phyloP scores from a whole-genome alignment of 1,140 invertebrate genomes.

The Chironomus tepperi region DNA sequence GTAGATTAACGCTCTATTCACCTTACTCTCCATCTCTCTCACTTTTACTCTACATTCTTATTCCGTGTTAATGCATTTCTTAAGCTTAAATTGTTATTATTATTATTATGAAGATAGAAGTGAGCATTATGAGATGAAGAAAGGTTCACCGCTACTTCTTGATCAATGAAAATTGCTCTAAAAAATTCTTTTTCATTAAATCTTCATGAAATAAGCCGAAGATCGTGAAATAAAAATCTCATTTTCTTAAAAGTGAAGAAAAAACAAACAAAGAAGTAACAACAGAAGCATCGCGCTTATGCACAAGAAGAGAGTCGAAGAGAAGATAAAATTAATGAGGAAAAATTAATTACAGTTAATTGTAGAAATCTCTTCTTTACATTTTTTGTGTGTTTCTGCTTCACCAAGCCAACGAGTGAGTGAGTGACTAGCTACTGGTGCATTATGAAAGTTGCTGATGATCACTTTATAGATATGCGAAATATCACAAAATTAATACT shows the following conservation, averaged over 20 bases:
- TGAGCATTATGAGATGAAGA: no score
- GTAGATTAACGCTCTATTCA: not conserved
- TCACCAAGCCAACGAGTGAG: not conserved
- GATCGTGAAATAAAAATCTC: not conserved
- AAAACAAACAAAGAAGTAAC: not conserved
- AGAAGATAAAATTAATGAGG: not conserved
- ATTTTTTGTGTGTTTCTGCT: not conserved
- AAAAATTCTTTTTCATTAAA: not conserved
- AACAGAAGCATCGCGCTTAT: no score
- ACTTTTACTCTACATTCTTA: slow-evolving; percentile 3
- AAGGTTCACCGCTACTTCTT: not conserved
- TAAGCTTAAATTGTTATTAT: not conserved
- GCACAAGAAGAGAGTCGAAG: not conserved
- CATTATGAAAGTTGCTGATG: not conserved
- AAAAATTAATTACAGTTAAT: slow-evolving; percentile 24
- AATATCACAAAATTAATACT: slow-evolving; percentile 9
- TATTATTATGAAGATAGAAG: no score
- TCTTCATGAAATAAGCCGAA: not conserved
- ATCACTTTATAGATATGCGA: not conserved
- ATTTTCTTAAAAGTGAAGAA: not conserved
- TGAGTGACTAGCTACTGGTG: not conserved
- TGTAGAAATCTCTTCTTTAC: slow-evolving; percentile 11
- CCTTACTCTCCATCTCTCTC: not conserved
- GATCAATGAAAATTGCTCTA: slow-evolving; percentile 7
- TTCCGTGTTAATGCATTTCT: not conserved